Conservation (phyloP, 1,140 invertebrate species). For the Drosophila tropicalis region DNA sequence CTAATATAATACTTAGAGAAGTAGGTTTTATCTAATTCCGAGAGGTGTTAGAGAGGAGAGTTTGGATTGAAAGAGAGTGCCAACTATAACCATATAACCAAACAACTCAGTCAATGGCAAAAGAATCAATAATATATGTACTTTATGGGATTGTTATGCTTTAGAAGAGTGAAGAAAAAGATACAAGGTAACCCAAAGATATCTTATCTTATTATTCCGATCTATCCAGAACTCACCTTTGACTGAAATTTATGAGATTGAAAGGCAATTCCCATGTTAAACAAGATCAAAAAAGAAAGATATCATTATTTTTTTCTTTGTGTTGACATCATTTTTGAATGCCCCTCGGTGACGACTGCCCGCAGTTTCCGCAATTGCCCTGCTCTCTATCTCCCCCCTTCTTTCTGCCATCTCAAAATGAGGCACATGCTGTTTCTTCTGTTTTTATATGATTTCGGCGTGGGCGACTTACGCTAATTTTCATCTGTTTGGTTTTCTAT, state of each 20-base stretch:
- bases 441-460: slow-evolving; percentile 36
- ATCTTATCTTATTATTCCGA: not conserved
- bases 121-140: no score
- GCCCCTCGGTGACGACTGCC: slow-evolving; percentile 24
- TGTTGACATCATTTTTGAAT: slow-evolving; percentile 55
- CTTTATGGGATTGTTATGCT: no score
- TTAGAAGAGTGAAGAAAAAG: no score
- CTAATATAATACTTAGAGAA: no score
- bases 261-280: slow-evolving; percentile 52
- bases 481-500: slow-evolving; percentile 54
- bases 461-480: slow-evolving; percentile 65
- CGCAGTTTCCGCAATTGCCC: slow-evolving; percentile 47
- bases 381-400: not conserved
- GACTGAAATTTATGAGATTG: slow-evolving; percentile 13
- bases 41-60: no score
- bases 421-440: slow-evolving; percentile 50
- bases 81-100: no score
- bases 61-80: no score
- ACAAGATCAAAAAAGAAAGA: slow-evolving; percentile 15
- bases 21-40: no score
- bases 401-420: slow-evolving; percentile 10
- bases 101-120: no score
- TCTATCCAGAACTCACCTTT: not conserved
- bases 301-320: slow-evolving; percentile 27
- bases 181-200: not conserved